Conservation (phyloP, 2,797 vertebrate genomes). For the Pseudomugil tenellus region DNA sequence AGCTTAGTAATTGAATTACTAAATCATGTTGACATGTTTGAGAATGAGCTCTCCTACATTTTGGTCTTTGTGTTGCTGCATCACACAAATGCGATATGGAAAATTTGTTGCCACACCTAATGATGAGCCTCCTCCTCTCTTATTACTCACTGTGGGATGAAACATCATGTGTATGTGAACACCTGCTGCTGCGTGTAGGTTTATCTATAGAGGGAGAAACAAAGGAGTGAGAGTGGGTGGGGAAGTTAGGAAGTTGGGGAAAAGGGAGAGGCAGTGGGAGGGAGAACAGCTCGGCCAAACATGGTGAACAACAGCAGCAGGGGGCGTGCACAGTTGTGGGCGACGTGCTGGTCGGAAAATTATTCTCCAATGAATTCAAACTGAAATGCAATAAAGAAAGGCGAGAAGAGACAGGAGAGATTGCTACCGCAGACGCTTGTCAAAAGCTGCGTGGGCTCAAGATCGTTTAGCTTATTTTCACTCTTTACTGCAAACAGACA, state of each 20-base stretch:
- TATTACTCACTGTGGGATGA: constrained; percentile 52
- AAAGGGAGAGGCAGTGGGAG: constrained; percentile 41
- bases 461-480: constrained; percentile 56
- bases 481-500: constrained; percentile 56
- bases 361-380: constrained; percentile 45
- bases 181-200: constrained; percentile 48
- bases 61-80: neutral
- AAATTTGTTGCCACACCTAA: constrained; percentile 40
- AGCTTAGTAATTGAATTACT: neutral
- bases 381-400: constrained; percentile 42
- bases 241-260: constrained; percentile 18
- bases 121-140: constrained; percentile 35
- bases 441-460: constrained; percentile 57
- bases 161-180: constrained; percentile 54
- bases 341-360: constrained; percentile 37
- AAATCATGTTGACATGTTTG: neutral
- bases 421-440: constrained; percentile 44
- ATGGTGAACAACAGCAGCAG: constrained; percentile 29
- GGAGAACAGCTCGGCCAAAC: constrained; percentile 18
- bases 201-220: constrained; percentile 28
- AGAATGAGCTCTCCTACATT: neutral
- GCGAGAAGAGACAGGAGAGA: constrained; percentile 12
- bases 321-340: constrained; percentile 37
- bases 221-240: constrained; percentile 39
- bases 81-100: neutral